Conservation (phyloP, 2,888 invertebrate genomes). For the Thymelicus sylvestris region DNA sequence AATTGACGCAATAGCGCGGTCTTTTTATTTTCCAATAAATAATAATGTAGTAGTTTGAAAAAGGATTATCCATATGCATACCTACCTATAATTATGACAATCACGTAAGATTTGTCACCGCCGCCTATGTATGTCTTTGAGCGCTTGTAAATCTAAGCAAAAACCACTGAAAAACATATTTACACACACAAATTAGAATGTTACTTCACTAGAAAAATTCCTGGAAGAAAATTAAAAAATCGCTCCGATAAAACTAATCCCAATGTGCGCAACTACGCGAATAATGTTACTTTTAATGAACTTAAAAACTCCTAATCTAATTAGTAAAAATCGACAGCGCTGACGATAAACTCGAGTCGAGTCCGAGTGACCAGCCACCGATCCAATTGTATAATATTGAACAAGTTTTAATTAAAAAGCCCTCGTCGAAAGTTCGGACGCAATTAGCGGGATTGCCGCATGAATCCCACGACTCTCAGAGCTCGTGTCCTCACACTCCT, state of each 20-base stretch:
- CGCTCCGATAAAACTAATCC: background rate
- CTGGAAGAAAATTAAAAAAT: background rate
- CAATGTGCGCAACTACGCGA: constrained; percentile 20
- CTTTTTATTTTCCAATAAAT: no score
- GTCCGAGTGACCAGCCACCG: constrained; percentile 57
- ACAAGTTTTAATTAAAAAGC: constrained; percentile 82
- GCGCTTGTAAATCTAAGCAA: no score
- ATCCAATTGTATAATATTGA: constrained; percentile 70
- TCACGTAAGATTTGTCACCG: no score
- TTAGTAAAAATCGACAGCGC: constrained; percentile 48
- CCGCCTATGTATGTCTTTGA: no score
- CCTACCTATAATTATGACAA: no score
- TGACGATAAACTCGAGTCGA: constrained; percentile 53
- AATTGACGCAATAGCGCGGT: background rate
- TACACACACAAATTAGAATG: no score
- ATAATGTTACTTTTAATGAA: constrained; percentile 39
- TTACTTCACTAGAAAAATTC: no score
- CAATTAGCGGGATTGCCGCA: constrained; percentile 69
- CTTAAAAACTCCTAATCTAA: constrained; percentile 43
- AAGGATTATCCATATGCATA: no score
- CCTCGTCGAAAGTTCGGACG: constrained; percentile 65
- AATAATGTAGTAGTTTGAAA: no score
- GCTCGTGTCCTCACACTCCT: constrained; percentile 15
- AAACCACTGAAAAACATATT: no score
- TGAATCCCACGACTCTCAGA: constrained; percentile 48